Conservation (phyloP, 2,888 invertebrate genomes). For the Nomada hirtipes region DNA sequence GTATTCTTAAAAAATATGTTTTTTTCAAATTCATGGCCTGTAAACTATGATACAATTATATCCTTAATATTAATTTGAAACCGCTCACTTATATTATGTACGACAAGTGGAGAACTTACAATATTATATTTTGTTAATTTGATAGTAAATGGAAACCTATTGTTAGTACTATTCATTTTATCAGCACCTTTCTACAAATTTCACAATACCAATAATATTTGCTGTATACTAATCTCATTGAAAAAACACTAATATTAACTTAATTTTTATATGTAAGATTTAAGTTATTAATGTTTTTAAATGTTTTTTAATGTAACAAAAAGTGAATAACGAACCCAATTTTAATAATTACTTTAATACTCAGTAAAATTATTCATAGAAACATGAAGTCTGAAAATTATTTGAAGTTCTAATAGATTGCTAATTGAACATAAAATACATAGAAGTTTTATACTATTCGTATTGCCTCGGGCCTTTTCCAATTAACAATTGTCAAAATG, state of each 20-base stretch:
- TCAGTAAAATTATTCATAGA: constrained; percentile 2
- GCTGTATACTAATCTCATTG: constrained; percentile 17
- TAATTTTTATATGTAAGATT: constrained; percentile 39
- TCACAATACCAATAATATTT: constrained; percentile 33
- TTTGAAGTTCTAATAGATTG: constrained; percentile 7
- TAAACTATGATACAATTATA: constrained; percentile 29
- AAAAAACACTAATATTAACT: constrained; percentile 32
- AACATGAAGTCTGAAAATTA: constrained; percentile 6
- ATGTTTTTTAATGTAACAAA: constrained; percentile 10
- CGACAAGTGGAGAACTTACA: constrained; percentile 37
- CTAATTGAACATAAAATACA: constrained; percentile 23
- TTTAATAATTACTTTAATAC: constrained; percentile 18
- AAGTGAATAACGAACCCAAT: not conserved
- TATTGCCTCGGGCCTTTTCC: not conserved
- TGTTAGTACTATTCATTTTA: constrained; percentile 46
- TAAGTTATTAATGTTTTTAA: constrained; percentile 28
- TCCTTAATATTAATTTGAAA: constrained; percentile 30
- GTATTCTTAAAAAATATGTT: constrained; percentile 50
- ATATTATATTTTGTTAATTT: constrained; percentile 57
- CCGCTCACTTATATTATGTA: constrained; percentile 39
- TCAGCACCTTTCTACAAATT: constrained; percentile 43
- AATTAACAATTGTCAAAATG: constrained; percentile 12
- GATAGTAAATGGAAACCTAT: constrained; percentile 50
- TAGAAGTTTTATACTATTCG: constrained; percentile 8
- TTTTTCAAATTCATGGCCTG: constrained; percentile 27